Conservation (phyloP, 2,797 vertebrate species). For the Decapterus maruadsi region DNA sequence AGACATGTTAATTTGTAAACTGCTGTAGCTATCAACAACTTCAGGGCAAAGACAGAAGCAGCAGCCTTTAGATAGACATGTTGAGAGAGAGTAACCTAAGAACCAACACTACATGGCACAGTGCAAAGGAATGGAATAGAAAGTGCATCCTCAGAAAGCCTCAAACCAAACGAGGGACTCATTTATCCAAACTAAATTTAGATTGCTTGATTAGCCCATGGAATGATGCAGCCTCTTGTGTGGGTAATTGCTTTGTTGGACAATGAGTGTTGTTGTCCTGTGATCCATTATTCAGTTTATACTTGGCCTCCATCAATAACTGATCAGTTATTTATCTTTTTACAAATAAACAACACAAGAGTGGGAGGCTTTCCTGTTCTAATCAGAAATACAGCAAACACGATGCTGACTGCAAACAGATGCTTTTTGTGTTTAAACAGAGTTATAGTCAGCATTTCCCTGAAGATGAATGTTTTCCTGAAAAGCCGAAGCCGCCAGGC, state of each 20-base stretch:
- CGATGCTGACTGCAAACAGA: neutral
- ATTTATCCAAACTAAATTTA: slow-evolving; percentile 15
- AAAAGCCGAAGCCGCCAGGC: slow-evolving; percentile 8
- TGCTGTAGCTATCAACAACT: neutral
- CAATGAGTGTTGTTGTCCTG: slow-evolving; percentile 35
- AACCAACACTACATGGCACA: neutral
- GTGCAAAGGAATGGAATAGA: neutral
- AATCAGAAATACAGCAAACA: neutral
- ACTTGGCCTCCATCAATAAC: neutral
- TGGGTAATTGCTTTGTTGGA: slow-evolving; percentile 46
- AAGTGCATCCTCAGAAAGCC: neutral
- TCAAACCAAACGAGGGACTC: slow-evolving; percentile 23
- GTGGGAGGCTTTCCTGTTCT: neutral
- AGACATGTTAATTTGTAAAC: neutral
- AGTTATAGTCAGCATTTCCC: slow-evolving; percentile 9
- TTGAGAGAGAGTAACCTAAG: neutral
- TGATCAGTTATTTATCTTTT: neutral
- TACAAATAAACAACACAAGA: neutral
- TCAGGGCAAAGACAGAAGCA: neutral
- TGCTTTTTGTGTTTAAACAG: neutral
- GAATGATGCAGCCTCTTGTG: slow-evolving; percentile 43
- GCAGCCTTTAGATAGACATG: slow-evolving; percentile 6
- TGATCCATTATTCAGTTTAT: slow-evolving; percentile 15
- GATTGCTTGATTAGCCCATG: slow-evolving; percentile 56
- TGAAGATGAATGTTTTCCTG: slow-evolving; percentile 19